Evolutionary conservation across 2,888 invertebrate genomes (phyloP), one percentile per base, ranked within the genome.

Genomic region (Aricia artaxerxes): DNA sequence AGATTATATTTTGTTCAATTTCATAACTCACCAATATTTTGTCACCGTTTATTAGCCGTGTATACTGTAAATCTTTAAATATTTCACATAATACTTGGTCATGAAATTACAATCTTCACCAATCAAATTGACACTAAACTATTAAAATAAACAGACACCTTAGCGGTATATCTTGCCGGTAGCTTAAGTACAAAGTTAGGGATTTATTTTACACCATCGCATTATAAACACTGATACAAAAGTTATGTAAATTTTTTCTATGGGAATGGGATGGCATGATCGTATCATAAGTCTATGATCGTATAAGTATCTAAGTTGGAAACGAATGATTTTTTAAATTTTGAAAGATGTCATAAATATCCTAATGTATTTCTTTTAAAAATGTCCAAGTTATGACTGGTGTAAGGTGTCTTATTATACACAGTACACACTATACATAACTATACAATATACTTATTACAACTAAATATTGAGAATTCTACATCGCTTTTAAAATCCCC

Each of bases 151-250:
- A 24, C 11, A 31, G 11, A 64, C 64, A 64, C 11, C 64, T 64
- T 11, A 64, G 64, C 80, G 83, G 84, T 84, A 82, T 81, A 82
- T 87, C 86, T 87, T 87, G 87, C 87, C 87, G 83, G 80, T 87
- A 87, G 86, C 80, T 83, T 86, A 85, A 87, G 85, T 86, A 86
- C 85, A 86, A 86, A 84, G n/a, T 77, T 57, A 76, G 57, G 24
- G 6, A 35, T 49, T 75, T 75, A 75, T 75, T 53, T 75, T 49
- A 73, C 1, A 57, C 16, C 76, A 76, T 38, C 31, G 16, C 24
- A 31, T 75, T 31, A 11, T 53, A 31, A 73, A 44, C 73, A 40
- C 6, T 35, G 16, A 16, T 69, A 69, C 5, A 69, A 38, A 69
- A 69, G 11, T 24, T 31, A 24, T 64, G 1, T 64, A 31, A 24